Evolutionary conservation across 1,140 invertebrate genomes (phyloP).

Genomic region (Ostrea edulis): DNA sequence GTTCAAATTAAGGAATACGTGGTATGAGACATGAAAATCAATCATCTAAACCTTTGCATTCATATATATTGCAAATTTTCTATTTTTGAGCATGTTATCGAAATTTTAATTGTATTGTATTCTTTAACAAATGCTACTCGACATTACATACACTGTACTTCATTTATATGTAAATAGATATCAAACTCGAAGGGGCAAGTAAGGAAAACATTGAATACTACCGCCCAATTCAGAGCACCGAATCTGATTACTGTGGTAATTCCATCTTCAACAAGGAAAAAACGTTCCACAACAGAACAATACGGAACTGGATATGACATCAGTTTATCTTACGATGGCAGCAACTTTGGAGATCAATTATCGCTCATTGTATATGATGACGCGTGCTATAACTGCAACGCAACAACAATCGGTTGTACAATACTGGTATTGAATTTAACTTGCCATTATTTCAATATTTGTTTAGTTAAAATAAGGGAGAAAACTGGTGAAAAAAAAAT

Average conservation of each 20-base stretch:
- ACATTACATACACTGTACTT: too few species aligned
- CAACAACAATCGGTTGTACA: neutral
- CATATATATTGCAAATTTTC: too few species aligned
- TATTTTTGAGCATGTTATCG: too few species aligned
- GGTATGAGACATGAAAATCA: neutral
- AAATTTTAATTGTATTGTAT: too few species aligned
- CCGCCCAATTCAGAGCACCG: neutral
- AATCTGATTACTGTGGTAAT: neutral
- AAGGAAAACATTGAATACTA: too few species aligned
- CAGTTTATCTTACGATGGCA: neutral
- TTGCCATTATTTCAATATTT: neutral
- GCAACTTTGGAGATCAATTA: neutral
- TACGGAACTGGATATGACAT: neutral
- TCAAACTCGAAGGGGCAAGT: too few species aligned
- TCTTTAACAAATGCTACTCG: too few species aligned
- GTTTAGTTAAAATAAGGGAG: too few species aligned
- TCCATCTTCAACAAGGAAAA: neutral
- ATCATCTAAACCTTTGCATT: too few species aligned
- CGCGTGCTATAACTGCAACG: neutral
- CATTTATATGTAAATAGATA: too few species aligned
- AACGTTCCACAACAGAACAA: too few species aligned
- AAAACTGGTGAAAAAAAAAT: too few species aligned
- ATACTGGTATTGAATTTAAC: neutral
- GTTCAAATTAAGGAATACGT: neutral
- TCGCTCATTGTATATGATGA: neutral